Evolutionary conservation across 2,888 invertebrate genomes (phyloP).

Genomic region (Dinocampus coccinellae): DNA sequence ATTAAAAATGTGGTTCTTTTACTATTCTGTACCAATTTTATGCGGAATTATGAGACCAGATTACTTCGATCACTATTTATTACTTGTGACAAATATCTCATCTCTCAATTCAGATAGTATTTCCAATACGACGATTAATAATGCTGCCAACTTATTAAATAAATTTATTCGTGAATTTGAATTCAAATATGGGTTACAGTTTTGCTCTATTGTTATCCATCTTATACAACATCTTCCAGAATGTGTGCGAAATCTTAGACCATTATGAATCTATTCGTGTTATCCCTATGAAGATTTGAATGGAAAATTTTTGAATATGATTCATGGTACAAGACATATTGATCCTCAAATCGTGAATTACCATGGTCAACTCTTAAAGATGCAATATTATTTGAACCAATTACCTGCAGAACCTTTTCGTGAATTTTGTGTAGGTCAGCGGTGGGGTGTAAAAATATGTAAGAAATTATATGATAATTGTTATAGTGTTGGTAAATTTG

Average conservation of each 20-base stretch:
- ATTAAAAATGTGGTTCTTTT: slow-evolving; percentile 35
- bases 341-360: slow-evolving; percentile 27
- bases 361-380: slow-evolving; percentile 32
- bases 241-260: slow-evolving; percentile 23
- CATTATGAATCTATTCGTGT: slow-evolving; percentile 30
- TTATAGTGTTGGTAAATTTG: slow-evolving; percentile 39
- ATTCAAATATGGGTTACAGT: slow-evolving; percentile 27
- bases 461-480: slow-evolving; percentile 20
- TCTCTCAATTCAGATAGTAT: slow-evolving; percentile 29
- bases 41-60: slow-evolving; percentile 27
- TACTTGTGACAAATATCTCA: slow-evolving; percentile 37
- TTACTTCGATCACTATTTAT: slow-evolving; percentile 39
- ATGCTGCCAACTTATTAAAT: slow-evolving; percentile 31
- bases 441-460: slow-evolving; percentile 34
- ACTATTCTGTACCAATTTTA: slow-evolving; percentile 37
- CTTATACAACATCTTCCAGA: slow-evolving; percentile 15
- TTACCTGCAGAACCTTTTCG: slow-evolving; percentile 31
- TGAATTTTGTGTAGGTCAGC: slow-evolving; percentile 13
- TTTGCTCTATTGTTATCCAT: slow-evolving; percentile 22
- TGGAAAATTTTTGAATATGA: slow-evolving; percentile 25
- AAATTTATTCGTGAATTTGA: slow-evolving; percentile 37
- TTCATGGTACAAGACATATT: slow-evolving; percentile 34
- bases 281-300: slow-evolving; percentile 30
- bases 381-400: slow-evolving; percentile 29
- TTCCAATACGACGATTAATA: slow-evolving; percentile 30